Percentiles rank a stretch among this genome's conserved stretches.
phyloP scores from a whole-genome alignment of 1,140 invertebrate genomes.

The Eumeta japonica region DNA sequence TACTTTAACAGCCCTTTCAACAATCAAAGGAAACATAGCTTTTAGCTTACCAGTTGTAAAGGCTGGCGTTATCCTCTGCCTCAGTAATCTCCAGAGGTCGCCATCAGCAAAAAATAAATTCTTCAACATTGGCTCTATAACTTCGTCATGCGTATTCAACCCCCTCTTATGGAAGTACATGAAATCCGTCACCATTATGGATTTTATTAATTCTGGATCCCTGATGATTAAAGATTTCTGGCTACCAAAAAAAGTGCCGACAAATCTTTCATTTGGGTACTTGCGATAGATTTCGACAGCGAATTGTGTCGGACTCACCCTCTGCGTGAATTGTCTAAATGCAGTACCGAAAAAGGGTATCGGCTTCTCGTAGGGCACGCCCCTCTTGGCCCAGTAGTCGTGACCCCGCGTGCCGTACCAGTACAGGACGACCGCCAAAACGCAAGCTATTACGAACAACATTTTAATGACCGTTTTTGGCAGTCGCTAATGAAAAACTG shows the following conservation, averaged over 20 bases:
- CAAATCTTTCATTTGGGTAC: conserved; percentile 12
- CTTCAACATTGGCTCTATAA: conserved; percentile 32
- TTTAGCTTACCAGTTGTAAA: conserved; percentile 44
- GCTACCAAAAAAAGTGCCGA: conserved; percentile 37
- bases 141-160: conserved; percentile 11
- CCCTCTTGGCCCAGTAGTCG: conserved; percentile 48
- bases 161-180: conserved; percentile 45
- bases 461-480: neutral
- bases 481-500: too few relatives aligned
- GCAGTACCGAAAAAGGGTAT: conserved; percentile 33
- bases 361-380: conserved; percentile 32
- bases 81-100: conserved; percentile 15
- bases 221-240: conserved; percentile 47
- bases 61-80: conserved; percentile 30
- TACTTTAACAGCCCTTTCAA: conserved; percentile 20
- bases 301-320: conserved; percentile 7
- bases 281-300: conserved; percentile 13
- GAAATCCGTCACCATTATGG: conserved; percentile 58
- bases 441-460: neutral
- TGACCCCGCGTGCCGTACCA: conserved; percentile 14
- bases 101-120: conserved; percentile 10
- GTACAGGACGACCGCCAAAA: conserved; percentile 3
- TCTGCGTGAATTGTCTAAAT: conserved; percentile 6
- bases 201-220: conserved; percentile 54
- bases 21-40: conserved; percentile 23